Evolutionary conservation across 2,888 invertebrate genomes (phyloP).

Genomic region (Nematopogon swammerdamellus): DNA sequence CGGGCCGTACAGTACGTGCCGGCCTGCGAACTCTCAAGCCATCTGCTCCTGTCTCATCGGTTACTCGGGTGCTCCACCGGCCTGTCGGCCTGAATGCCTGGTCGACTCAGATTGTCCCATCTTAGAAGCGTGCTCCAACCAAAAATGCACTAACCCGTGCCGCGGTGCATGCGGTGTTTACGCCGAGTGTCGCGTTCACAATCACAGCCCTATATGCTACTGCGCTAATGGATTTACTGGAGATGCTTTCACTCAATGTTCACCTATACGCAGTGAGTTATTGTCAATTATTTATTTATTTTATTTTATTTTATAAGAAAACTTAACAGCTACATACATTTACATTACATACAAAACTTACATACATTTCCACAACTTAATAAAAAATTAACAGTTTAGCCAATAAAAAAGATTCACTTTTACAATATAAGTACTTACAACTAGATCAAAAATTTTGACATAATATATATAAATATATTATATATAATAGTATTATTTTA

Average conservation of each 20-base stretch:
- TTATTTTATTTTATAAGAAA: too few relatives aligned
- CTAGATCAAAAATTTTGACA: too few relatives aligned
- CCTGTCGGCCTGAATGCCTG: slow-evolving; percentile 80
- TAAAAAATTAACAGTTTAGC: too few relatives aligned
- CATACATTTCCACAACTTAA: too few relatives aligned
- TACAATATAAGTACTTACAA: too few relatives aligned
- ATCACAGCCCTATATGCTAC: slow-evolving; percentile 83
- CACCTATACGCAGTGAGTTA: too few relatives aligned
- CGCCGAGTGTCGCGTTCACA: slow-evolving; percentile 74
- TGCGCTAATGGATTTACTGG: slow-evolving; percentile 72
- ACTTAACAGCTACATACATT: too few relatives aligned
- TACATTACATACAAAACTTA: too few relatives aligned
- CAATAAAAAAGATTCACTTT: too few relatives aligned
- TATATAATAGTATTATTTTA: too few relatives aligned
- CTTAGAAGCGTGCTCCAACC: slow-evolving; percentile 72
- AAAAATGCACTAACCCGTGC: slow-evolving; percentile 79
- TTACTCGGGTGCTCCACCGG: slow-evolving; percentile 70
- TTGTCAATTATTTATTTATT: slow-evolving; percentile 15
- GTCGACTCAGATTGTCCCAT: slow-evolving; percentile 77
- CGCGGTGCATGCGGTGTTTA: slow-evolving; percentile 74
- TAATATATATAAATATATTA: too few relatives aligned
- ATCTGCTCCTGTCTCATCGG: slow-evolving; percentile 75
- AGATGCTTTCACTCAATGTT: slow-evolving; percentile 75
- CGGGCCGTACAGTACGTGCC: slow-evolving; percentile 73
- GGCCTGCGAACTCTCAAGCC: slow-evolving; percentile 51